phyloP scores from a whole-genome alignment of 2,113 vertebrate genomes.

The Lophotis ruficrista region DNA sequence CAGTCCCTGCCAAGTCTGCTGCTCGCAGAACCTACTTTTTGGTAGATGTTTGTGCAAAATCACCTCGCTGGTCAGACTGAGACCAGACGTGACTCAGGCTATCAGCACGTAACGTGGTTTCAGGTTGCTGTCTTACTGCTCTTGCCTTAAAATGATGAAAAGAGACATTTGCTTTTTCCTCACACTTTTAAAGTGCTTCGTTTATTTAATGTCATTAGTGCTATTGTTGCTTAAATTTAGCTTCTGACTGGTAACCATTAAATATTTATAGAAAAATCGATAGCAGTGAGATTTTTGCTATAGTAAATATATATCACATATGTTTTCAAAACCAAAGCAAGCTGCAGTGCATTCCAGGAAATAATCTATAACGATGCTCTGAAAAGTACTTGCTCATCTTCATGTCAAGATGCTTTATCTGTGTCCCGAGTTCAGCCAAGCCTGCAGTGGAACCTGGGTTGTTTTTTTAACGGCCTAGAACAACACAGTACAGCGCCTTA shows the following conservation, averaged over 20 bases:
- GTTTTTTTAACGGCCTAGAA: not conserved
- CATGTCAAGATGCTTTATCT: not conserved
- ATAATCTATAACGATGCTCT: conserved; percentile 28
- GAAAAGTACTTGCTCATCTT: not conserved
- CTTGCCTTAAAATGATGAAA: conserved; percentile 7
- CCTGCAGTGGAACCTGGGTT: not conserved
- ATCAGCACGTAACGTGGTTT: conserved; percentile 25
- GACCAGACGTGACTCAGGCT: conserved; percentile 51
- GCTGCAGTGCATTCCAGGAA: conserved; percentile 56
- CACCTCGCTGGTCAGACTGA: not conserved
- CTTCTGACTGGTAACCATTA: conserved; percentile 60
- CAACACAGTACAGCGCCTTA: not conserved
- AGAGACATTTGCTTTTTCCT: conserved; percentile 33
- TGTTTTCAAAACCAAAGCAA: conserved; percentile 38
- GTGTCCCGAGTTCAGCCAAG: not conserved
- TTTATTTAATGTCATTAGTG: conserved; percentile 36
- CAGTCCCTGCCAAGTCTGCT: not conserved
- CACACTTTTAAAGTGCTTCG: conserved; percentile 12
- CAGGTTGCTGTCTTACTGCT: conserved; percentile 32
- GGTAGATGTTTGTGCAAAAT: conserved; percentile 26
- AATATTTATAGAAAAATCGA: conserved; percentile 42
- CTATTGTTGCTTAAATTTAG: conserved; percentile 69
- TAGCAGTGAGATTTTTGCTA: conserved; percentile 46
- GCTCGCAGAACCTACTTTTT: not conserved
- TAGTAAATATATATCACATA: conserved; percentile 55